Percentiles rank a stretch among this genome's conserved stretches.
Conservation (phyloP, 2,888 invertebrate species). For the Papilio protenor region DNA sequence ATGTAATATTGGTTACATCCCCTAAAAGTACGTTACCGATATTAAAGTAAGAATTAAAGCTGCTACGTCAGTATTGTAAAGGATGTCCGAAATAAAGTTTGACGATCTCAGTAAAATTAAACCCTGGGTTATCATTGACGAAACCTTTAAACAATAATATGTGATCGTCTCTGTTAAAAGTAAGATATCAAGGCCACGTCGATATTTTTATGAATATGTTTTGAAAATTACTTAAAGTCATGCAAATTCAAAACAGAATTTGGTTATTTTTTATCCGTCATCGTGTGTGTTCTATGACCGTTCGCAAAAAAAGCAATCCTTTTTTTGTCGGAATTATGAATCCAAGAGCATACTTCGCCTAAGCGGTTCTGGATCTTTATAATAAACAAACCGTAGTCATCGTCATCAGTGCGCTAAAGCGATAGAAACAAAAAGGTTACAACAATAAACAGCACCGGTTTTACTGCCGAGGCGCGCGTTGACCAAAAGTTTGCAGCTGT, state of each 20-base stretch:
- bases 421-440: constrained; percentile 74
- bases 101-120: too few relatives aligned
- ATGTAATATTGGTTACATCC: background rate
- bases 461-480: constrained; percentile 66
- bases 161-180: background rate
- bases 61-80: too few relatives aligned
- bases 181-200: background rate
- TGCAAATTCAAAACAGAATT: too few relatives aligned
- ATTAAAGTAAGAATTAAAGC: background rate
- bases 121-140: too few relatives aligned
- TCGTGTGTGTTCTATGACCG: constrained; percentile 63
- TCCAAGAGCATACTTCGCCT: constrained; percentile 41
- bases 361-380: constrained; percentile 57
- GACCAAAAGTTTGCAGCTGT: constrained; percentile 85
- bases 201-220: too few relatives aligned
- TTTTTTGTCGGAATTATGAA: constrained; percentile 21
- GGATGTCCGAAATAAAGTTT: too few relatives aligned
- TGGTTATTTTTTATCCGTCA: constrained; percentile 43
- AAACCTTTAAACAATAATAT: background rate
- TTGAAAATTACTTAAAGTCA: background rate
- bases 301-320: constrained; percentile 29
- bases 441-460: constrained; percentile 69
- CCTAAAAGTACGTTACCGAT: background rate
- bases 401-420: constrained; percentile 51
- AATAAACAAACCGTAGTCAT: constrained; percentile 61